Conservation (phyloP, 1,140 invertebrate species). For the Trichonephila clavipes region DNA sequence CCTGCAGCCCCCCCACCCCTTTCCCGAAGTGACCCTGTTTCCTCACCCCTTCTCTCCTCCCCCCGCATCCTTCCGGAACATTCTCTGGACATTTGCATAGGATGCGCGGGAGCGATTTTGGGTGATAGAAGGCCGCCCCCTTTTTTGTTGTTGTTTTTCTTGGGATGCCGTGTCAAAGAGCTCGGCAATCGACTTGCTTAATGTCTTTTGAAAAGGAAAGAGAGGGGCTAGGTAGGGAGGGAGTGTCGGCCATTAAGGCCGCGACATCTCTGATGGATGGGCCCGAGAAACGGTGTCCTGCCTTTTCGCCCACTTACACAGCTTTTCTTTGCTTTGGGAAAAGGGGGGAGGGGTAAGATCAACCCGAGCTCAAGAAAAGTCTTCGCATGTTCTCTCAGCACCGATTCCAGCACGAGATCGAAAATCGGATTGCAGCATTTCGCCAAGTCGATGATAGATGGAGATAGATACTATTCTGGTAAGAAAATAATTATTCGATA, state of each 20-base stretch:
- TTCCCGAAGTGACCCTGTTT: background rate
- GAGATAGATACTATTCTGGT: too few species aligned
- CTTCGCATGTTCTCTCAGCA: conserved; percentile 39
- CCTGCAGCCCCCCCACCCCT: background rate
- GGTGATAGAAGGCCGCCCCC: background rate
- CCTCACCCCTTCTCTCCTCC: background rate
- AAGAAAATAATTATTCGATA: too few species aligned
- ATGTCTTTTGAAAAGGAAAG: conserved; percentile 71
- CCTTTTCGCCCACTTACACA: conserved; percentile 68
- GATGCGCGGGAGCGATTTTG: conserved; percentile 25
- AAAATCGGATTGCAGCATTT: background rate
- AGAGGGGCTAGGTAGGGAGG: background rate
- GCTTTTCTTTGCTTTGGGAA: conserved; percentile 56
- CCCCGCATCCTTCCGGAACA: conserved; percentile 18
- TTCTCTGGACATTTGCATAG: conserved; percentile 49
- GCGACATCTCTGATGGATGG: conserved; percentile 62
- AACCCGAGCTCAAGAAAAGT: background rate
- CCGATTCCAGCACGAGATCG: background rate
- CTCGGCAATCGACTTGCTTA: conserved; percentile 58
- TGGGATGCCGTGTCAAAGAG: conserved; percentile 49
- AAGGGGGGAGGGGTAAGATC: background rate
- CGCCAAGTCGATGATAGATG: background rate
- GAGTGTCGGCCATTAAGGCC: conserved; percentile 63
- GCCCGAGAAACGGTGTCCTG: conserved; percentile 64
- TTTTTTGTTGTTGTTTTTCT: conserved; percentile 46